Percentiles rank a stretch among this genome's conserved stretches.
Conservation (phyloP, 2,113 vertebrate genomes). For the Charina bottae region DNA sequence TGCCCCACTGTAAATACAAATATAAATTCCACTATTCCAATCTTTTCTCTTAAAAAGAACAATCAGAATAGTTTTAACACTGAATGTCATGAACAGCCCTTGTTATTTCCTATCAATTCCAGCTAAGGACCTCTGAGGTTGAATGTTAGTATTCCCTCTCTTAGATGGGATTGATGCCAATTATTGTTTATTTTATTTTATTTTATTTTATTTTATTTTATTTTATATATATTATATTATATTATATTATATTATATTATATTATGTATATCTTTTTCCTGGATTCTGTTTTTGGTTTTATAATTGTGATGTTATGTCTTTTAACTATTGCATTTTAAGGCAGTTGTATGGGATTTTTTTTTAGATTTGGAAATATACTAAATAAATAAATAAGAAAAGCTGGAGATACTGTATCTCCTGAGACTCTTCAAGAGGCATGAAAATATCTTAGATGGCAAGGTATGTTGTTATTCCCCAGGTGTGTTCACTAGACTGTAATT, state of each 20-base stretch:
- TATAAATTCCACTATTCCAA: neutral
- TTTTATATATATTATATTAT: neutral
- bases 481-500: constrained; percentile 58
- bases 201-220: too few relatives aligned
- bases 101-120: constrained; percentile 46
- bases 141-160: neutral
- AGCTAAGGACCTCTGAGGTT: constrained; percentile 34
- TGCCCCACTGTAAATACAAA: too few relatives aligned
- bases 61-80: constrained; percentile 5
- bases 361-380: neutral
- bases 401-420: constrained; percentile 54
- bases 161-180: neutral
- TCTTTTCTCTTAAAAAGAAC: neutral
- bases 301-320: neutral
- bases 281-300: neutral
- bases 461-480: constrained; percentile 51
- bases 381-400: constrained; percentile 35
- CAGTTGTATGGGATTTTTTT: neutral
- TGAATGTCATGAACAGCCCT: constrained; percentile 1
- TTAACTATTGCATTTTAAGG: neutral
- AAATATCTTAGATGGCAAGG: constrained; percentile 68
- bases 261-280: neutral
- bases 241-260: neutral
- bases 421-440: constrained; percentile 57
- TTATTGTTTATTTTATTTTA: neutral